These are phyloP conservation scores for Enteromius fasciolatus DNA, from an alignment of 2,797 vertebrate species.

Conservation along the genomic window DNA sequence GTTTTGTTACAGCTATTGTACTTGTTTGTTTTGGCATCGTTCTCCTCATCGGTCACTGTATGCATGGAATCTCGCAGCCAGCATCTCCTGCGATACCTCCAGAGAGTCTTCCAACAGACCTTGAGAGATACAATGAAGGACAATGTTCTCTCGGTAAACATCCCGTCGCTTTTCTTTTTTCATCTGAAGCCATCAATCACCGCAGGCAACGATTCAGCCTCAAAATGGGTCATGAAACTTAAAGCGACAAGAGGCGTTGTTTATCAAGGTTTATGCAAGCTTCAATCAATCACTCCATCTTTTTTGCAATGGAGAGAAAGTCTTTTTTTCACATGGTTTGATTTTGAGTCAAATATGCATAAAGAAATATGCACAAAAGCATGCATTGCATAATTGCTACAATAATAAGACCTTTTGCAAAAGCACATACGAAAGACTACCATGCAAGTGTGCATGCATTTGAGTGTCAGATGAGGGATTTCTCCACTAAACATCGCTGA, in stretches of 20 bases:
- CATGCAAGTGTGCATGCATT: constrained; percentile 23
- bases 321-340: constrained; percentile 5
- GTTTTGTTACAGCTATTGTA: constrained; percentile 56
- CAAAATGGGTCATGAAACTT: constrained; percentile 40
- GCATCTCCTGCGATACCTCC: constrained; percentile 33
- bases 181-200: constrained; percentile 74
- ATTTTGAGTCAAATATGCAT: background rate
- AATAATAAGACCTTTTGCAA: background rate
- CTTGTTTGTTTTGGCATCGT: constrained; percentile 77
- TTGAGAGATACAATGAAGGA: constrained; percentile 67
- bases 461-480: constrained; percentile 31
- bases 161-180: constrained; percentile 70
- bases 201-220: constrained; percentile 41
- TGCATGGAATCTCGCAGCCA: constrained; percentile 68
- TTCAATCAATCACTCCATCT: constrained; percentile 38
- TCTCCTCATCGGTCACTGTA: constrained; percentile 69
- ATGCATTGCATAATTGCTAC: background rate
- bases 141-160: constrained; percentile 78
- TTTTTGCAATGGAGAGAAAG: background rate
- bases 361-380: background rate
- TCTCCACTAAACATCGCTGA: constrained; percentile 38
- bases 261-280: constrained; percentile 48
- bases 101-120: constrained; percentile 52
- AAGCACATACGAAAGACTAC: constrained; percentile 18
- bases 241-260: constrained; percentile 43